Conservation (phyloP, 2,888 invertebrate species). For the Dorcus parallelipipedus region DNA sequence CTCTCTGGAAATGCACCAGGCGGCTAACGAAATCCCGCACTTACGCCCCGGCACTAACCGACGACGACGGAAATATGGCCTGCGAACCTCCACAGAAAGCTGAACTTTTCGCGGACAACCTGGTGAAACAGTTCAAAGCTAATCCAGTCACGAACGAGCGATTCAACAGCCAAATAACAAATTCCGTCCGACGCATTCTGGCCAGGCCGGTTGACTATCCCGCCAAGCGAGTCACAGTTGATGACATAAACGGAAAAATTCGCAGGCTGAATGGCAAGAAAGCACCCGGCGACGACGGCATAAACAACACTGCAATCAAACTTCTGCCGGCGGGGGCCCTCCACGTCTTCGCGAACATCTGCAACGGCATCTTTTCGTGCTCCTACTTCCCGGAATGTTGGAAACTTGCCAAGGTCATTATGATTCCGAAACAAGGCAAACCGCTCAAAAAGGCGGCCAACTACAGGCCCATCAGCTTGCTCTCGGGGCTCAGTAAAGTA, state of each 20-base stretch:
- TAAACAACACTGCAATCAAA: neutral
- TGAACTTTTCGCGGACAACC: too few relatives aligned
- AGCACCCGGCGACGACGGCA: neutral
- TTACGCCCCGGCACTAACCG: too few relatives aligned
- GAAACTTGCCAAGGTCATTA: neutral
- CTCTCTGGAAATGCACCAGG: too few relatives aligned
- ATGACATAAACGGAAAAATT: neutral
- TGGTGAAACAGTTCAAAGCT: too few relatives aligned
- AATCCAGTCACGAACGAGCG: too few relatives aligned
- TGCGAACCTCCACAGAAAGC: too few relatives aligned
- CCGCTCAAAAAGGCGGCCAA: neutral
- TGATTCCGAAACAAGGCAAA: neutral
- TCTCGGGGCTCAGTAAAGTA: neutral
- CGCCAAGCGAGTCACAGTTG: too few relatives aligned
- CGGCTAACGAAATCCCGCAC: too few relatives aligned
- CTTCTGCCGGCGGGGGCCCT: neutral
- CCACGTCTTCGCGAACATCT: neutral
- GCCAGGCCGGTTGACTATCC: too few relatives aligned
- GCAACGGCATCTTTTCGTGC: neutral
- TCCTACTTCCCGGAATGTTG: neutral
- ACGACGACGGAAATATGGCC: too few relatives aligned
- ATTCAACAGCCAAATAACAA: too few relatives aligned
- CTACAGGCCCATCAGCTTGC: conserved; percentile 4
- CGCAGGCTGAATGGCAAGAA: neutral
- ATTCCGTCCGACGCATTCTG: too few relatives aligned